Evolutionary conservation across 1,140 invertebrate species (phyloP).

Genomic region (Paraescarpia echinospica): DNA sequence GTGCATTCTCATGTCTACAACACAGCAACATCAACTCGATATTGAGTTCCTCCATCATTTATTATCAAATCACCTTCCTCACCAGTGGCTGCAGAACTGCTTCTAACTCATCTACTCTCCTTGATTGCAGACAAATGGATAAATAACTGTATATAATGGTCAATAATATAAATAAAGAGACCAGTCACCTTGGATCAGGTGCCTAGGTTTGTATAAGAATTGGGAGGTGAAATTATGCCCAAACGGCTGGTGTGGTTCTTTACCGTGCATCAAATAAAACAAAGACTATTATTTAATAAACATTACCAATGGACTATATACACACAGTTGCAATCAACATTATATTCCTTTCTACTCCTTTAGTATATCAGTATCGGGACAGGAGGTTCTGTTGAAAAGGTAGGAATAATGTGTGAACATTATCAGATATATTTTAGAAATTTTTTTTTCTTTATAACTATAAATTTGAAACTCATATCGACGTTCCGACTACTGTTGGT

Average conservation of each 20-base stretch:
- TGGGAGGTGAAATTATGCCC: background rate
- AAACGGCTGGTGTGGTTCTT: background rate
- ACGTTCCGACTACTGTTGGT: too few species aligned
- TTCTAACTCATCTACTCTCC: background rate
- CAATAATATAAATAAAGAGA: too few species aligned
- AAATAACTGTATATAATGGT: background rate
- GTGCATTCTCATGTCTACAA: background rate
- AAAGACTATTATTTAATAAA: background rate
- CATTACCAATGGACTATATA: background rate
- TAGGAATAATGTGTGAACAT: background rate
- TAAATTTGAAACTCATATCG: too few species aligned
- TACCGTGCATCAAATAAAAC: background rate
- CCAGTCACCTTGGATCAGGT: background rate
- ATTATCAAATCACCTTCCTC: background rate
- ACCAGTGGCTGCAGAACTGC: background rate
- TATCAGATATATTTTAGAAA: too few species aligned
- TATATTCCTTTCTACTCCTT: background rate
- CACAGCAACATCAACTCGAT: background rate
- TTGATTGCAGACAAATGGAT: background rate
- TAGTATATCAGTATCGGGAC: background rate
- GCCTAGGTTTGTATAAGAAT: background rate
- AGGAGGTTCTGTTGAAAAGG: background rate
- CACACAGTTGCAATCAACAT: background rate
- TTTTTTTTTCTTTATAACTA: too few species aligned
- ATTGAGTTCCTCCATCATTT: background rate